Base-by-base conservation (phyloP, 2,797 vertebrate species). In the Aplochiton taeniatus region DNA sequence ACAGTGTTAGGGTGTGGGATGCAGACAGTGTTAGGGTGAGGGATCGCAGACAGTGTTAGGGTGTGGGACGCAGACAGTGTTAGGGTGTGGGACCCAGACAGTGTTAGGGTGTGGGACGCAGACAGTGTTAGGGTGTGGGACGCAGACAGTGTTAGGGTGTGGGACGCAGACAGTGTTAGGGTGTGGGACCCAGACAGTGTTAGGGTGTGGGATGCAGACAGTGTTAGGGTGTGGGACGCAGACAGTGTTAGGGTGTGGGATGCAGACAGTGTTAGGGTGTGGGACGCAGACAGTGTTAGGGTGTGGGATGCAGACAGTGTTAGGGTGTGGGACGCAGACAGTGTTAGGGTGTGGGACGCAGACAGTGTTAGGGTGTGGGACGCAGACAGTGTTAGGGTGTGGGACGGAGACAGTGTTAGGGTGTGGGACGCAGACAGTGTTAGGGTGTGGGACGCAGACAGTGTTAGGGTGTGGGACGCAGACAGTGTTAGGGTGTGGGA, bases 261-360 rank as follows among this genome's bases (percentile, higher is more conserved):
- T 6, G 6, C 31, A 77, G 41, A 80, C 74, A 75, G n/a, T n/a
- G n/a, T n/a, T n/a, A n/a, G n/a, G n/a, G 61, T 47, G 71, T 18
- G 18, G 20, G 50, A 55, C 43, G 67, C 14, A 59, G 48, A 57
- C 73, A 68, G 3, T 31, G 31, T 6, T 3, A 3, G 31, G 31
- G 31, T 31, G 31, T 31, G 31, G 2, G 31, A 31, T 6, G 6
- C 31, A 77, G 41, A 80, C 74, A 75, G n/a, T n/a, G n/a, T n/a
- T n/a, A n/a, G n/a, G n/a, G 61, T 47, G 71, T 18, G 18, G 20
- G 50, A 55, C 43, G 67, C 14, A 59, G 48, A 57, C 73, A 68
- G 3, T 31, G 31, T 6, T 3, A 3, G 31, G 31, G 31, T 31
- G 31, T 31, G 31, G 2, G 31, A 31, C 31, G 6, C 31, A 77